A percentile compares a stretch with the other conserved stretches of the same genome.
These are phyloP conservation scores for Myodes glareolus DNA, from an alignment of 2,113 vertebrate genomes.

Conservation along the genomic window DNA sequence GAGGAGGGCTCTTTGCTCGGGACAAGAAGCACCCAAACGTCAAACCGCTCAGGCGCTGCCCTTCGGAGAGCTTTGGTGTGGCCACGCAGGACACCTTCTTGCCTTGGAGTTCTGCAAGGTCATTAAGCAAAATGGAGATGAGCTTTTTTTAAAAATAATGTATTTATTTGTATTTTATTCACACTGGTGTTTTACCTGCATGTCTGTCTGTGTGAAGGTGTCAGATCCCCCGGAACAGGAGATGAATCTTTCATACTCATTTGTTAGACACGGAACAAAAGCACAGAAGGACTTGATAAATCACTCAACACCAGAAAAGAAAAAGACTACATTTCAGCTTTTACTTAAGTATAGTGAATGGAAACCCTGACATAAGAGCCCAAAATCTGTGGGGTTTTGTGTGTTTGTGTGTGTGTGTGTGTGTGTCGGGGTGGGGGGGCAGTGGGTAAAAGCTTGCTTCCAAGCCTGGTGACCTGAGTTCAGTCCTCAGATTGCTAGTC, in stretches of 20 bases:
- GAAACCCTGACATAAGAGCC: not conserved
- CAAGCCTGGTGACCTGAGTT: not conserved
- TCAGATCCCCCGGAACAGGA: not conserved
- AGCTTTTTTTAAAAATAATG: not conserved
- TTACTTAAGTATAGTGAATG: not conserved
- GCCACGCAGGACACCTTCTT: conserved; percentile 82
- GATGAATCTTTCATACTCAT: not conserved
- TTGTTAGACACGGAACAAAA: not conserved
- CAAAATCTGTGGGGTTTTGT: not conserved
- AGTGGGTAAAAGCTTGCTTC: not conserved
- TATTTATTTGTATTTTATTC: too few species aligned
- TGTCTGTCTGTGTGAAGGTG: too few species aligned
- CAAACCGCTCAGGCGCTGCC: conserved; percentile 94
- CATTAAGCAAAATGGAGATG: conserved; percentile 68
- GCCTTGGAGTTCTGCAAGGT: conserved; percentile 87
- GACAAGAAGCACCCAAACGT: conserved; percentile 97
- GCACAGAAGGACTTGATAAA: conserved; percentile 1
- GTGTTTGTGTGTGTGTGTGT: not conserved
- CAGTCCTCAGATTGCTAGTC: not conserved
- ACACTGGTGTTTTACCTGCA: too few species aligned
- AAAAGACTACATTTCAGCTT: conserved; percentile 31
- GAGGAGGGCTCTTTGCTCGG: conserved; percentile 92
- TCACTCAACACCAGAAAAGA: not conserved
- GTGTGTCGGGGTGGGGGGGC: not conserved
- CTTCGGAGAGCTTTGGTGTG: conserved; percentile 88